Evolutionary conservation across 2,888 invertebrate species (phyloP).

Genomic region (Myopa tessellatipennis): DNA sequence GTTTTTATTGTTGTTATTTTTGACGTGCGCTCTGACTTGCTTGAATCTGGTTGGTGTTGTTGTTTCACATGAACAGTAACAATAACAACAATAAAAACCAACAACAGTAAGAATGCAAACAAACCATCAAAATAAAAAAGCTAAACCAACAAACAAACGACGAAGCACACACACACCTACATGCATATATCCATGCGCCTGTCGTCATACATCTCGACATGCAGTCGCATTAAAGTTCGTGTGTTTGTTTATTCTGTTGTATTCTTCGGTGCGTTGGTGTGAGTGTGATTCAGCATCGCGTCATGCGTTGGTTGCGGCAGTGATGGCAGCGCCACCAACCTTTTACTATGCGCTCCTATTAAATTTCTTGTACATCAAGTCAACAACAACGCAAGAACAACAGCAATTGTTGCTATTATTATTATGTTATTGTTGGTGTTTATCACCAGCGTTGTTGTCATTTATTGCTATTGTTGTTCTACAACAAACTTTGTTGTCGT

Average conservation of each 20-base stretch:
- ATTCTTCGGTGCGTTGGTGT: background rate
- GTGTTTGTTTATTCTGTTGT: too few relatives aligned
- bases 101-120: background rate
- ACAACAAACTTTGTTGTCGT: slow-evolving; percentile 9
- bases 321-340: slow-evolving; percentile 17
- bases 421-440: background rate
- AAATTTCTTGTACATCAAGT: slow-evolving; percentile 49
- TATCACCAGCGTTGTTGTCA: slow-evolving; percentile 17
- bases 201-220: too few relatives aligned
- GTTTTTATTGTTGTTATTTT: too few relatives aligned
- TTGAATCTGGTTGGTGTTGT: too few relatives aligned
- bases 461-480: slow-evolving; percentile 22
- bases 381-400: slow-evolving; percentile 48
- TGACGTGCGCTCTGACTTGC: too few relatives aligned
- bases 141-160: background rate
- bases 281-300: slow-evolving; percentile 1
- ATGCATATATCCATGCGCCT: background rate
- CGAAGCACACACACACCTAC: slow-evolving; percentile 4
- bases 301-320: background rate
- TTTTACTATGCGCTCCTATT: slow-evolving; percentile 50
- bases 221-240: too few relatives aligned
- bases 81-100: background rate
- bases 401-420: slow-evolving; percentile 15
- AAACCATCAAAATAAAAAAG: background rate
- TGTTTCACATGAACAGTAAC: background rate